These are phyloP conservation scores for Synergus japonicus DNA, from an alignment of 2,888 invertebrate genomes.

Conservation along the genomic window DNA sequence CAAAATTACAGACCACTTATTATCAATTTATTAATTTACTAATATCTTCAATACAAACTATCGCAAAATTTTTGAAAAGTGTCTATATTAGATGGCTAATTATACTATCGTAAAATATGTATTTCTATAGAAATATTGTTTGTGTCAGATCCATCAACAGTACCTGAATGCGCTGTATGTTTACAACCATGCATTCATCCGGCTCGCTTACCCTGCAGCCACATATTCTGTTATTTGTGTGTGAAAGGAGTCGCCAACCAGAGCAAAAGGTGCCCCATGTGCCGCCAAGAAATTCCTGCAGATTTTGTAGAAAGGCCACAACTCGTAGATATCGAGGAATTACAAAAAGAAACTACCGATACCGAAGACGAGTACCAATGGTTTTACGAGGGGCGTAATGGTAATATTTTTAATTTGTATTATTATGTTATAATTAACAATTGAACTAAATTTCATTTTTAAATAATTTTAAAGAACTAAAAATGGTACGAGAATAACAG, in stretches of 20 bases:
- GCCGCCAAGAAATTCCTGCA: conserved; percentile 92
- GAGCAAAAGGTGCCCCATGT: conserved; percentile 94
- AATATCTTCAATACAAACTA: not conserved
- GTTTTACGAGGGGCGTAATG: conserved; percentile 97
- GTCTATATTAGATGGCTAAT: not conserved
- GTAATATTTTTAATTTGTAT: conserved; percentile 78
- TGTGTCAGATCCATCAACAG: conserved; percentile 60
- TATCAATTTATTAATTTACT: not conserved
- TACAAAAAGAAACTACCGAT: conserved; percentile 76
- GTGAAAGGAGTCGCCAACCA: conserved; percentile 95
- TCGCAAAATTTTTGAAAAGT: not conserved
- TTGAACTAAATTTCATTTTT: not conserved
- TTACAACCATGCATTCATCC: conserved; percentile 94
- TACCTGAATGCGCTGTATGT: conserved; percentile 93
- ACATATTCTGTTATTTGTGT: conserved; percentile 96
- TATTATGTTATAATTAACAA: conserved; percentile 12
- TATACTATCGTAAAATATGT: too few relatives aligned
- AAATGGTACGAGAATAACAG: conserved; percentile 41
- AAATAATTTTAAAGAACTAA: not conserved
- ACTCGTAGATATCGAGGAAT: conserved; percentile 81
- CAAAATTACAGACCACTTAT: not conserved
- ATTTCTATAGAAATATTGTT: not conserved
- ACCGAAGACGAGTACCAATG: conserved; percentile 89
- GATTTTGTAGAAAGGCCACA: conserved; percentile 93
- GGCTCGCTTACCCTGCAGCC: conserved; percentile 95